Evolutionary conservation across 1,140 invertebrate species (phyloP).

Genomic region (Drosophila triauraria): DNA sequence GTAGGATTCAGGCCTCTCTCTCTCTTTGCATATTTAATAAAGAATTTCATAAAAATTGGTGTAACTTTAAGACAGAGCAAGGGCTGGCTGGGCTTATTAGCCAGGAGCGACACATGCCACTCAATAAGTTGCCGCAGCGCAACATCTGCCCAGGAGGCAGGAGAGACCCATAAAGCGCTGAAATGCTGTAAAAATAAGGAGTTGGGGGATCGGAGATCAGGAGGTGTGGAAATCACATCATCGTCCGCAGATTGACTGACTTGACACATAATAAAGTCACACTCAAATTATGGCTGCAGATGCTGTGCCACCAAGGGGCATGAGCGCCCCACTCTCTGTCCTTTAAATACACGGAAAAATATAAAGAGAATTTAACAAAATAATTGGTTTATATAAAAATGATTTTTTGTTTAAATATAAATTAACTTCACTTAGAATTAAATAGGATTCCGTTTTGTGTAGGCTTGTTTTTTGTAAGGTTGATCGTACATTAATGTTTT

Average conservation of each 20-base stretch:
- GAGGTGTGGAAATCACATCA: constrained; percentile 58
- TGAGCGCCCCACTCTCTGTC: neutral
- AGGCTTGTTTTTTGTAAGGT: neutral
- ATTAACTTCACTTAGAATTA: neutral
- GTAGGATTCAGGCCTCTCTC: neutral
- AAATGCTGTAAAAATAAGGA: constrained; percentile 40
- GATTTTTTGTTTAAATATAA: too few species aligned
- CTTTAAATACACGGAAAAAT: constrained; percentile 1
- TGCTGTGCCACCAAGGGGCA: constrained; percentile 39
- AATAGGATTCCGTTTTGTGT: too few species aligned
- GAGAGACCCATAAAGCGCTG: constrained; percentile 34
- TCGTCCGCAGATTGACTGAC: constrained; percentile 77
- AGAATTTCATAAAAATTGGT: constrained; percentile 8
- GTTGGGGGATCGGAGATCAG: neutral
- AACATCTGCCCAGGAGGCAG: constrained; percentile 27
- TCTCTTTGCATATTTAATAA: constrained; percentile 64
- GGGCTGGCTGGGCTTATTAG: constrained; percentile 50
- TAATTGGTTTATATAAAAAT: neutral
- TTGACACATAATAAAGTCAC: constrained; percentile 82
- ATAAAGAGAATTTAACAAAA: neutral
- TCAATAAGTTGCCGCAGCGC: constrained; percentile 64
- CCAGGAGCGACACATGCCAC: constrained; percentile 65
- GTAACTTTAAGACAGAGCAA: constrained; percentile 39
- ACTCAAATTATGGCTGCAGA: constrained; percentile 80
- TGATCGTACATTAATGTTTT: too few species aligned